These are phyloP conservation scores for Caenorhabditis sinica DNA, from an alignment of 2,888 invertebrate species.

Conservation along the genomic window DNA sequence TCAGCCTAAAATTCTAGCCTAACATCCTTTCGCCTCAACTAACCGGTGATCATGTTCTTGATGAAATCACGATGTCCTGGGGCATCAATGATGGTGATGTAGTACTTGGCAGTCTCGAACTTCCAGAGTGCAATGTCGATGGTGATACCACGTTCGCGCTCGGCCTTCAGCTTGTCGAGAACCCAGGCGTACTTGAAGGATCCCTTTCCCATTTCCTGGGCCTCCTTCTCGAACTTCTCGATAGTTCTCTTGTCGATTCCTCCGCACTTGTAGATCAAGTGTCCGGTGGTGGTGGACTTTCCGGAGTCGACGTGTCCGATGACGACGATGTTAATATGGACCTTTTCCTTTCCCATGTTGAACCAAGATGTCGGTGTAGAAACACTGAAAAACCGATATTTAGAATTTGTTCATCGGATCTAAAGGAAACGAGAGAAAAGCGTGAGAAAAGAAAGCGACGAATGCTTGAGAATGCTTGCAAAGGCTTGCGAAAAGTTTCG, in stretches of 20 bases:
- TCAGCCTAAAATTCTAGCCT: conserved; percentile 1
- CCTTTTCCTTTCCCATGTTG: conserved; percentile 95
- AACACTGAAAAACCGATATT: conserved; percentile 40
- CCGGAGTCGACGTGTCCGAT: conserved; percentile 99
- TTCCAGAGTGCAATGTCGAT: conserved; percentile 84
- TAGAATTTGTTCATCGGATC: background rate
- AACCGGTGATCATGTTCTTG: conserved; percentile 99
- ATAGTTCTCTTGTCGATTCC: conserved; percentile 99
- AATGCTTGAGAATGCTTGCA: background rate
- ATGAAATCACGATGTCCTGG: conserved; percentile 99
- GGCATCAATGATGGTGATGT: conserved; percentile 93
- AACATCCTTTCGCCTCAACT: conserved; percentile 14
- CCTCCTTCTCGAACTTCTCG: conserved; percentile 99
- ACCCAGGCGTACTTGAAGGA: conserved; percentile 99
- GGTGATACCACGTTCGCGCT: conserved; percentile 84
- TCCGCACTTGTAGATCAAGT: conserved; percentile 99
- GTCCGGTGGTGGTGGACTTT: conserved; percentile 97
- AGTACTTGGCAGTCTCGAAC: conserved; percentile 84
- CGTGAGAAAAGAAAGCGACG: background rate
- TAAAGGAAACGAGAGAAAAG: background rate
- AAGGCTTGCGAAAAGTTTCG: background rate
- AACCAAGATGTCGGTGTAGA: conserved; percentile 8
- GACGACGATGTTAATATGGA: conserved; percentile 98
- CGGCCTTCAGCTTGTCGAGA: conserved; percentile 96
- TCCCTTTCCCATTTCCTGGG: conserved; percentile 90